Conservation (phyloP, 2,888 invertebrate genomes). For the Sinhomidia bicolor region DNA sequence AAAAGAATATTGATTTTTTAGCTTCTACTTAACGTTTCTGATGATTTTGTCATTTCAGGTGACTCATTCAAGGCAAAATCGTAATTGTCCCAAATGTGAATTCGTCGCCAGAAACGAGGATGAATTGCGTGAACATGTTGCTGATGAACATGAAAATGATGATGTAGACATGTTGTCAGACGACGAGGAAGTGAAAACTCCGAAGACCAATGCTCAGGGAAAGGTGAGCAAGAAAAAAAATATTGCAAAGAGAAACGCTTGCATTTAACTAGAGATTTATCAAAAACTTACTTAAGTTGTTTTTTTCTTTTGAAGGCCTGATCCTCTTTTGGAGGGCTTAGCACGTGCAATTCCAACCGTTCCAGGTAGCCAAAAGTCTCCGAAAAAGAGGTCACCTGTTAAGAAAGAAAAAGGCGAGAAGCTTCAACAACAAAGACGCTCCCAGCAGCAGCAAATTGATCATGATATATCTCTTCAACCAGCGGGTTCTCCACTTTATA, state of each 20-base stretch:
- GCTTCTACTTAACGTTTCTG: neutral
- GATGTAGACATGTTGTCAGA: conserved; percentile 83
- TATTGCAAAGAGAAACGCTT: too few species aligned
- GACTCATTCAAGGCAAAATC: conserved; percentile 79
- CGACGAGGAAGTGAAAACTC: conserved; percentile 82
- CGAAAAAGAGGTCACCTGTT: conserved; percentile 32
- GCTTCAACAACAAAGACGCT: neutral
- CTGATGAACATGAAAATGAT: conserved; percentile 83
- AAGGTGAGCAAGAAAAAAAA: conserved; percentile 84
- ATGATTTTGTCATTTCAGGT: conserved; percentile 73
- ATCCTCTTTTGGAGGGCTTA: conserved; percentile 66
- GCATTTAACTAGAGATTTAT: too few species aligned
- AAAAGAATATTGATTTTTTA: neutral
- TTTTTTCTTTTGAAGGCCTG: too few species aligned
- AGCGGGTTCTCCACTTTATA: conserved; percentile 55
- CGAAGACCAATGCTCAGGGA: conserved; percentile 89
- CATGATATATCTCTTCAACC: conserved; percentile 56
- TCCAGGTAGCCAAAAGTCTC: conserved; percentile 40
- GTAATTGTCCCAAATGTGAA: conserved; percentile 83
- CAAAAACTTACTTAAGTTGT: too few species aligned
- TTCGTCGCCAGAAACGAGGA: conserved; percentile 84
- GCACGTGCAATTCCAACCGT: conserved; percentile 42
- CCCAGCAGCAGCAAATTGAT: neutral
- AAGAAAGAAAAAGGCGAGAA: conserved; percentile 64
- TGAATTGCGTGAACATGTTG: conserved; percentile 83